A percentile compares a stretch with the other conserved stretches of the same genome.
These are phyloP conservation scores for Megatriorchis doriae DNA, from an alignment of 2,113 vertebrate genomes.

Conservation along the genomic window DNA sequence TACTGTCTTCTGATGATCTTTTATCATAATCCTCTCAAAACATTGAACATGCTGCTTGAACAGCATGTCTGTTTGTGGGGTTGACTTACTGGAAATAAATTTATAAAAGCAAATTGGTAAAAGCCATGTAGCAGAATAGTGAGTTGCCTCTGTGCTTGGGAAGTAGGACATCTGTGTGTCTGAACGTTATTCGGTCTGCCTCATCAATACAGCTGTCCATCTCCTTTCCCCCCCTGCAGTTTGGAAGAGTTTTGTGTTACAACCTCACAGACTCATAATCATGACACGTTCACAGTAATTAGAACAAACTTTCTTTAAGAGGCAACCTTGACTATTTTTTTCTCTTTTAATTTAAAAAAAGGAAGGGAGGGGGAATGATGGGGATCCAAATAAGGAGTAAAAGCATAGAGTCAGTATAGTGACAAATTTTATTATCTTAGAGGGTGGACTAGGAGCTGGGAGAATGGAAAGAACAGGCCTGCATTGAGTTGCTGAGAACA, in stretches of 20 bases:
- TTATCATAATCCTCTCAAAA: neutral
- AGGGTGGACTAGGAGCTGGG: neutral
- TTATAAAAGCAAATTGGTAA: neutral
- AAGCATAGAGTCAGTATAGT: neutral
- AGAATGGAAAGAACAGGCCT: neutral
- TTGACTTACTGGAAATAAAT: neutral
- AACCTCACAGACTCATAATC: neutral
- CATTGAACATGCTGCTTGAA: neutral
- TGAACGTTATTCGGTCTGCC: neutral
- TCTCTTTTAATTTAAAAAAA: neutral
- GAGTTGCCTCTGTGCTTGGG: neutral
- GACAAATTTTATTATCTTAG: neutral
- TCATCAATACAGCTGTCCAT: neutral
- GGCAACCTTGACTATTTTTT: neutral
- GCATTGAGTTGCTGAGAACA: neutral
- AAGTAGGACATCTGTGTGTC: neutral
- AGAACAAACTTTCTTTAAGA: neutral
- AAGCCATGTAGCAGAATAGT: neutral
- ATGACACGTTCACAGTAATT: neutral
- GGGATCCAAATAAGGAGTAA: neutral
- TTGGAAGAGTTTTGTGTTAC: neutral
- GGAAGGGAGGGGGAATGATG: neutral
- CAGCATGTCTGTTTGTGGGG: neutral
- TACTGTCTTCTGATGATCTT: conserved; percentile 5
- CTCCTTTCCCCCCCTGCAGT: neutral